Percentiles rank a stretch among this genome's conserved stretches.
Conservation (phyloP, 2,888 invertebrate species). For the Apeira syringaria region DNA sequence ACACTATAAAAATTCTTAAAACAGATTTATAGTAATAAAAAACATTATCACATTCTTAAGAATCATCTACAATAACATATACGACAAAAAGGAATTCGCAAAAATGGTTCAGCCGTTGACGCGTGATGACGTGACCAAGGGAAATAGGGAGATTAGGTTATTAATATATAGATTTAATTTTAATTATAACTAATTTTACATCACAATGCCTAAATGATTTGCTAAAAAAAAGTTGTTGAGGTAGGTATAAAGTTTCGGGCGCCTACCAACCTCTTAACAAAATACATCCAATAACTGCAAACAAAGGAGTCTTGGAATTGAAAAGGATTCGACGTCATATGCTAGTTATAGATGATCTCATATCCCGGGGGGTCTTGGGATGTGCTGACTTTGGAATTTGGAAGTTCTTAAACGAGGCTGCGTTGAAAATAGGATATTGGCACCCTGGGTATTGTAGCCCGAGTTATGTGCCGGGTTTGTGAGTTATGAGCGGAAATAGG, state of each 20-base stretch:
- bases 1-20: no score
- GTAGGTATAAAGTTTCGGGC: not conserved
- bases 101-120: no score
- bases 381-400: slow-evolving; percentile 28
- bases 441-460: slow-evolving; percentile 13
- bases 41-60: no score
- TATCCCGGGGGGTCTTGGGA: slow-evolving; percentile 14
- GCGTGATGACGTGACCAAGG: no score
- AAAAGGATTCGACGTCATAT: slow-evolving; percentile 25
- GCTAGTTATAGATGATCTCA: slow-evolving; percentile 26
- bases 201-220: no score
- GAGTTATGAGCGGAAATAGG: slow-evolving; percentile 3
- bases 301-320: slow-evolving; percentile 14
- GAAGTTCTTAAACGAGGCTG: slow-evolving; percentile 6
- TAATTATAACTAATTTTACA: no score
- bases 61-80: no score
- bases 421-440: slow-evolving; percentile 18
- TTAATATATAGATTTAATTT: no score
- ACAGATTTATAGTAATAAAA: no score
- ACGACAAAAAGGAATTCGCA: no score
- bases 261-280: not conserved
- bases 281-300: slow-evolving; percentile 5
- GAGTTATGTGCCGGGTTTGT: slow-evolving; percentile 15
- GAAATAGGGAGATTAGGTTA: no score
- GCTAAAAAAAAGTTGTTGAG: not conserved